Conservation (phyloP, 2,113 vertebrate species). For the Microcebus griseorufus region DNA sequence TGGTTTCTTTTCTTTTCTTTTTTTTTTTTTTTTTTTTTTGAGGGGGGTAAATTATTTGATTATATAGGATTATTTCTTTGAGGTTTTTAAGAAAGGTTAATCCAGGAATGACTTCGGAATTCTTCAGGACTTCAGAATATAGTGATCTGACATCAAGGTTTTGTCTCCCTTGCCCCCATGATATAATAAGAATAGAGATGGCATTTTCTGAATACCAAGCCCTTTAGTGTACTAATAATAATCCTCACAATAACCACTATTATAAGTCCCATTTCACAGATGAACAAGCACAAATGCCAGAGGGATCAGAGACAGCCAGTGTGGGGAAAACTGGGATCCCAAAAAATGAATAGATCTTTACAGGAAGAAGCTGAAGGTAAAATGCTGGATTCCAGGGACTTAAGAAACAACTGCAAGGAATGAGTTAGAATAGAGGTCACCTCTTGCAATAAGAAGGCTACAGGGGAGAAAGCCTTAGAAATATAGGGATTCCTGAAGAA, state of each 20-base stretch:
- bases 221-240: background rate
- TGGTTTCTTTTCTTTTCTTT: background rate
- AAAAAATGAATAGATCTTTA: background rate
- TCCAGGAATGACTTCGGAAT: background rate
- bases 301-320: background rate
- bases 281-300: background rate
- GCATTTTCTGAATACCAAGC: background rate
- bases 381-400: background rate
- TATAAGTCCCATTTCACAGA: background rate
- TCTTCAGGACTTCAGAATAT: background rate
- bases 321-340: background rate
- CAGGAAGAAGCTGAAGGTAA: background rate
- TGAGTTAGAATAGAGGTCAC: background rate
- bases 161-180: background rate
- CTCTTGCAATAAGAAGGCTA: background rate
- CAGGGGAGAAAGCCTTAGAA: background rate
- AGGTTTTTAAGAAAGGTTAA: conserved; percentile 22
- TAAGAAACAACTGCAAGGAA: background rate
- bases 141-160: background rate
- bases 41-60: background rate
- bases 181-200: background rate
- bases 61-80: background rate
- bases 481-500: background rate
- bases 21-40: no score
- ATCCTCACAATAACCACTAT: background rate